A percentile compares a stretch with the other conserved stretches of the same genome.
These are phyloP conservation scores for Ctenodactylus gundi DNA, from an alignment of 2,113 vertebrate genomes.

Conservation along the genomic window DNA sequence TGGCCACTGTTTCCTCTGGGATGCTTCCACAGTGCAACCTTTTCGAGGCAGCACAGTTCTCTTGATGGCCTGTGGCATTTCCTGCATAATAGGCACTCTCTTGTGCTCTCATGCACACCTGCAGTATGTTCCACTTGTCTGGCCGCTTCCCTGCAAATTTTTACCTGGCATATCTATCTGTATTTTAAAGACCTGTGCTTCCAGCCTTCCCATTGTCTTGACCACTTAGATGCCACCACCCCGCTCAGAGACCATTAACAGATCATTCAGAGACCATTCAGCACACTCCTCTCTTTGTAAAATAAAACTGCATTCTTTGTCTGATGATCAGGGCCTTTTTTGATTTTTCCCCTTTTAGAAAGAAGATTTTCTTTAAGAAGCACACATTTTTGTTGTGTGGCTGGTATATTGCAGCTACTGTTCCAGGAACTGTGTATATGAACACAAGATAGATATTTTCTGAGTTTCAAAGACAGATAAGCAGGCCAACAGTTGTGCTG, in stretches of 20 bases:
- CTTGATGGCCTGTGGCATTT: background rate
- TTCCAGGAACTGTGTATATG: background rate
- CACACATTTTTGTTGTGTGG: background rate
- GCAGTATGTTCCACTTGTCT: background rate
- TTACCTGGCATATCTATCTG: background rate
- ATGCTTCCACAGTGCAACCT: background rate
- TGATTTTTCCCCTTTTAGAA: background rate
- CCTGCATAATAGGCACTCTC: background rate
- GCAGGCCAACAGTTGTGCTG: background rate
- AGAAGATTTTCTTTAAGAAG: background rate
- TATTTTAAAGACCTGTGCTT: background rate
- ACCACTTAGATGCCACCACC: background rate
- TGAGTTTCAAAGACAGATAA: background rate
- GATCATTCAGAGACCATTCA: background rate
- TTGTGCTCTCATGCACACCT: too few species aligned
- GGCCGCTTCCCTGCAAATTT: background rate
- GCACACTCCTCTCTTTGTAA: too few species aligned
- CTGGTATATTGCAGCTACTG: background rate
- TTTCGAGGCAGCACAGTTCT: background rate
- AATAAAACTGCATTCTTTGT: background rate
- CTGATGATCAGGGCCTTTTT: background rate
- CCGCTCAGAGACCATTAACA: background rate
- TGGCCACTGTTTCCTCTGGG: background rate
- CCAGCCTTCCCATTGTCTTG: background rate
- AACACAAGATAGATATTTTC: background rate